A percentile compares a stretch with the other conserved stretches of the same genome.
These are phyloP conservation scores for Drosophila lutescens DNA, from an alignment of 2,888 invertebrate species.

Conservation along the genomic window DNA sequence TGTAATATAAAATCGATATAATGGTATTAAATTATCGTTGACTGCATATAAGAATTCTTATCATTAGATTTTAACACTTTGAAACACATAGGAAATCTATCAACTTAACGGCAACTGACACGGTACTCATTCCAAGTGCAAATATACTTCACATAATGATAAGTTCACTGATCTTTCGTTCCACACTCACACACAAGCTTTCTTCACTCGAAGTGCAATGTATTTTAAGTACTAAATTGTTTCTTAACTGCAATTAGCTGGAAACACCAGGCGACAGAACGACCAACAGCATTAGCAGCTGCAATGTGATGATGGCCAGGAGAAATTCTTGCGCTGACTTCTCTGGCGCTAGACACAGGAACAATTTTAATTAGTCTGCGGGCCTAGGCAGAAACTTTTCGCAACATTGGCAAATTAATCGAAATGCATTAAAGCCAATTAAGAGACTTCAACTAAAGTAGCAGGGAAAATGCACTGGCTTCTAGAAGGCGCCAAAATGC, in stretches of 20 bases:
- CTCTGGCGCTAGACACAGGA: conserved; percentile 48
- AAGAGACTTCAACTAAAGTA: conserved; percentile 42
- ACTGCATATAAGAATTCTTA: too few species aligned
- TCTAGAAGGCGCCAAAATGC: conserved; percentile 47
- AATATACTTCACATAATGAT: conserved; percentile 15
- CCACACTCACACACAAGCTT: background rate
- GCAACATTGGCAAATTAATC: conserved; percentile 74
- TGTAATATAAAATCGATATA: too few species aligned
- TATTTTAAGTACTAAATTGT: conserved; percentile 56
- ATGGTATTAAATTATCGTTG: background rate
- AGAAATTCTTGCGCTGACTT: conserved; percentile 18
- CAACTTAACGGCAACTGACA: background rate
- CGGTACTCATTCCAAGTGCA: background rate
- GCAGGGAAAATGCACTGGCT: conserved; percentile 6
- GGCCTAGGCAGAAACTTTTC: conserved; percentile 46
- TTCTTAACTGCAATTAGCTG: conserved; percentile 60
- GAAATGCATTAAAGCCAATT: conserved; percentile 76
- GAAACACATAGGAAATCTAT: conserved; percentile 5
- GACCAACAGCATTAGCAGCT: conserved; percentile 20
- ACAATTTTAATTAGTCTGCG: conserved; percentile 73
- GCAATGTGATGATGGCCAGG: conserved; percentile 12
- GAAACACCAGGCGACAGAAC: conserved; percentile 23
- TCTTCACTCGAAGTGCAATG: conserved; percentile 42
- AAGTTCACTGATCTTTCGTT: conserved; percentile 46
- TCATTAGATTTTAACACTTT: background rate